Percentiles rank a stretch among this genome's conserved stretches.
Evolutionary conservation across 2,888 invertebrate genomes (phyloP).

Genomic region (Notocelia uddmanniana): DNA sequence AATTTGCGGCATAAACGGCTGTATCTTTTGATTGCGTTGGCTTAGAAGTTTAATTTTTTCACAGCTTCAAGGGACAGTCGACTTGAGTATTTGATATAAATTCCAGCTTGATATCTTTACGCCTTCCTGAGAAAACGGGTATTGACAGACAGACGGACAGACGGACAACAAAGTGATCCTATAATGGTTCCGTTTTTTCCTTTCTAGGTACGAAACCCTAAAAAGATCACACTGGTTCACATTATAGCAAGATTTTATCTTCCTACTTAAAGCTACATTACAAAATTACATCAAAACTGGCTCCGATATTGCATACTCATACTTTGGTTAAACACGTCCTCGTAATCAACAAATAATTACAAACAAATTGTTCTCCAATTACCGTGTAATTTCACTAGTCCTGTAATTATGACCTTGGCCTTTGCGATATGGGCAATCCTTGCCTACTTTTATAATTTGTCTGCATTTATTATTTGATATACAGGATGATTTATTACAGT

Average conservation of each 20-base stretch:
- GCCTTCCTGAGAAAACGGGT: no score
- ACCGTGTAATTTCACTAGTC: conserved; percentile 44
- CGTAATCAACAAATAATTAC: conserved; percentile 47
- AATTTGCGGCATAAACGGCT: no score
- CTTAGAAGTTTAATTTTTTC: no score
- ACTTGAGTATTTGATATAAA: no score
- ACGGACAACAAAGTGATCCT: no score
- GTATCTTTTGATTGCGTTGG: no score
- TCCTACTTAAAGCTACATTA: background rate
- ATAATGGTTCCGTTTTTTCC: no score
- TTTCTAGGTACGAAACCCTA: no score
- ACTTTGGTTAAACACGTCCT: conserved; percentile 22
- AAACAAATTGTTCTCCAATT: conserved; percentile 48
- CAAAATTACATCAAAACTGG: conserved; percentile 22
- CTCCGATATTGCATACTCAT: conserved; percentile 13
- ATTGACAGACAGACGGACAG: no score
- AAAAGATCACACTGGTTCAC: background rate
- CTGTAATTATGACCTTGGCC: conserved; percentile 46
- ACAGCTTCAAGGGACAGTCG: no score
- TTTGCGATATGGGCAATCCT: conserved; percentile 40
- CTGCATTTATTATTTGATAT: background rate
- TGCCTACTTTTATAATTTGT: conserved; percentile 37
- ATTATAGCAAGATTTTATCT: background rate
- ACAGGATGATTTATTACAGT: conserved; percentile 1
- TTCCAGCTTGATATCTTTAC: no score